Percentiles rank a stretch among this genome's conserved stretches.
phyloP scores from a whole-genome alignment of 2,888 invertebrate species.

The Tetanocera ferruginea region DNA sequence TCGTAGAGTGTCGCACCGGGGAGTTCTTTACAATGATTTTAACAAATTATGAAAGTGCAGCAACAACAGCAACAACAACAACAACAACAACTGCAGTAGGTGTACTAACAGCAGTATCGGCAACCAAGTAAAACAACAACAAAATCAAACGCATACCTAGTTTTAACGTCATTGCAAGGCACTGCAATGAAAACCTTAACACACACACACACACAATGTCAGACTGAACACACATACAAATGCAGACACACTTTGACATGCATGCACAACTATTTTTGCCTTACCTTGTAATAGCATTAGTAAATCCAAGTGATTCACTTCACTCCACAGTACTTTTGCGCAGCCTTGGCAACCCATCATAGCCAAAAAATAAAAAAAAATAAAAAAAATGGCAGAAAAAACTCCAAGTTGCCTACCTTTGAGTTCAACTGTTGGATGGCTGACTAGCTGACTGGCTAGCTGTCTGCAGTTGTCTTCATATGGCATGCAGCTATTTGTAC shows the following conservation, averaged over 20 bases:
- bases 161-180: slow-evolving; percentile 4
- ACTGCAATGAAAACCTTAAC: not conserved
- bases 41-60: slow-evolving; percentile 35
- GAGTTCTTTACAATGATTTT: slow-evolving; percentile 34
- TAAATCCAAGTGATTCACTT: not conserved
- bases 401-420: slow-evolving; percentile 5
- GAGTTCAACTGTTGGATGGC: not conserved
- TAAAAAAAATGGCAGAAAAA: not conserved
- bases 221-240: not conserved
- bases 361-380: too few species aligned
- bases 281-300: not conserved
- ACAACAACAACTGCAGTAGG: not conserved
- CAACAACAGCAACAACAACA: slow-evolving; percentile 13
- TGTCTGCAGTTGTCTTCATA: slow-evolving; percentile 31
- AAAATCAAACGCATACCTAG: not conserved
- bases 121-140: not conserved
- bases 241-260: not conserved
- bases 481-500: slow-evolving; percentile 26
- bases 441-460: not conserved
- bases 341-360: not conserved
- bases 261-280: not conserved
- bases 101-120: not conserved
- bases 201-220: not conserved
- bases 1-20: slow-evolving; percentile 19
- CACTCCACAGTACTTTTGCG: not conserved